Base-by-base conservation (phyloP, 2,797 vertebrate species). In the Rhodeus uyekii region DNA sequence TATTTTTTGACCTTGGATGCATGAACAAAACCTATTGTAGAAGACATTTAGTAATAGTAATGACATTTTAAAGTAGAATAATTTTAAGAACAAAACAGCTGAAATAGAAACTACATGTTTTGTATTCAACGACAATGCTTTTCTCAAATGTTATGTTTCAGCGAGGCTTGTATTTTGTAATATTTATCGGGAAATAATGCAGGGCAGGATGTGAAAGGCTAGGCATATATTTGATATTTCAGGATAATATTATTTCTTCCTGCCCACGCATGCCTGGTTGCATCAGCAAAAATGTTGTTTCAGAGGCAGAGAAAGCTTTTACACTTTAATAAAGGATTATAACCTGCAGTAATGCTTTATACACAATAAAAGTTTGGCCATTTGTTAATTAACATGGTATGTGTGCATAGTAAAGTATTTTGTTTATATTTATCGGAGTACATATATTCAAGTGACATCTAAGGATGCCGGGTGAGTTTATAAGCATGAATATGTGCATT, bases 301-400 rank as follows among this genome's bases (percentile, higher is more conserved):
- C 60, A 10, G 32, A 72, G 68, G 55, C 42, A n/a, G 55, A 61
- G 58, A 73, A 36, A 64, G 42, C 46, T 50, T 61, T 81, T 81
- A 53, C 79, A 65, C 65, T 81, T 81, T 74, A 81, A 81, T 81
- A 44, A 74, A 74, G 65, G 24, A 81, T 81, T 81, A 74, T 32
- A 74, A 64, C 18, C 55, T 39, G n/a, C n/a, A 22, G 69, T 29
- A 64, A 32, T 64, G 46, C 19, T 74, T 64, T 34, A 80, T 46
- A 18, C 29, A 61, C 39, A 46, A 29, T 24, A 44, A 22, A 24
- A 46, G 14, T n/a, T 27, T 22, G 27, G 29, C 64, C 22, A n/a
- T 75, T 75, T 75, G 36, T 42, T 75, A 60, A 75, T 75, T 53
- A 6, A 34, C 32, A 63, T 63, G 18, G 27, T 5, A 0, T 71